Conservation (phyloP, 2,113 vertebrate genomes). For the Chitala chitala region DNA sequence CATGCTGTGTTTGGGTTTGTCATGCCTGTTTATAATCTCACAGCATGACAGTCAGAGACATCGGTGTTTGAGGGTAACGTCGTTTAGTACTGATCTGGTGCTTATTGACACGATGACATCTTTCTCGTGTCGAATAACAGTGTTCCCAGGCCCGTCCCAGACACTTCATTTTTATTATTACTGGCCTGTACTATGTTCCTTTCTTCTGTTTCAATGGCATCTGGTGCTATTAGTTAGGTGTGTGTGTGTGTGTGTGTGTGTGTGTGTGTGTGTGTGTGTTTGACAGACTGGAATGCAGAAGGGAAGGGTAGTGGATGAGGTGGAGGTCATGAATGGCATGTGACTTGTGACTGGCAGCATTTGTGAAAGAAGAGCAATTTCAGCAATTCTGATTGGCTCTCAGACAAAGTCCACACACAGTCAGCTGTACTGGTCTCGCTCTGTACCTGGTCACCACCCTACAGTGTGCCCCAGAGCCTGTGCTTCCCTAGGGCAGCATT, state of each 20-base stretch:
- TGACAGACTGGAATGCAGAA: conserved; percentile 5
- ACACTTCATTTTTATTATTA: too few relatives aligned
- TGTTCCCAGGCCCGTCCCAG: too few relatives aligned
- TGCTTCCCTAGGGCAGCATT: too few relatives aligned
- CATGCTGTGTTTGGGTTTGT: not conserved
- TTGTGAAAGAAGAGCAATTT: not conserved
- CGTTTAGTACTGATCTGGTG: too few relatives aligned
- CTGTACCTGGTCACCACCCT: too few relatives aligned
- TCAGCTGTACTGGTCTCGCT: too few relatives aligned
- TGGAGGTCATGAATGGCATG: not conserved
- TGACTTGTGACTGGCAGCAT: conserved; percentile 3
- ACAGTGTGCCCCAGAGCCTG: too few relatives aligned
- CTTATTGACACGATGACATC: too few relatives aligned
- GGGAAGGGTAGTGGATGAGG: not conserved
- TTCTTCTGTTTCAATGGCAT: not conserved
- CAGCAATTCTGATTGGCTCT: not conserved
- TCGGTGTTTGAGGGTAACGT: not conserved
- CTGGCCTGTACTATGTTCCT: not conserved
- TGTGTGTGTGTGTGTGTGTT: not conserved
- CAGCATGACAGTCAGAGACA: too few relatives aligned
- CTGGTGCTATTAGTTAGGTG: not conserved
- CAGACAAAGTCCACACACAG: not conserved
- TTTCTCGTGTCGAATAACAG: too few relatives aligned
- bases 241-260: conserved; percentile 2
- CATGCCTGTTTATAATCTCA: not conserved